Conservation (phyloP, 1,140 invertebrate species). For the Rhizoglyphus robini region DNA sequence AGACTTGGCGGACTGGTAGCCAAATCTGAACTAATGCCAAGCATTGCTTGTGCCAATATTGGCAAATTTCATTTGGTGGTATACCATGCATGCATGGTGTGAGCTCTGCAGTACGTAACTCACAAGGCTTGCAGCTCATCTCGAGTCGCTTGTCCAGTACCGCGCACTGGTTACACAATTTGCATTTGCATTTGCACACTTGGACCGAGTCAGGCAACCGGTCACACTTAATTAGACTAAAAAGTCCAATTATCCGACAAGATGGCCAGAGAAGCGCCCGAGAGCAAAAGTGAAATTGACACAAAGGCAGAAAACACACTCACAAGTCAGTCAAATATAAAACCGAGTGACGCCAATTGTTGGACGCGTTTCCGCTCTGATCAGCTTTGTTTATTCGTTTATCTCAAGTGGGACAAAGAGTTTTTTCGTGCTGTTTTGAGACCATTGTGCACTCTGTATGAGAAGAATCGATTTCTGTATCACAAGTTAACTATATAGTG, state of each 20-base stretch:
- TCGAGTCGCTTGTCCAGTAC: background rate
- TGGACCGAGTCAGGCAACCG: background rate
- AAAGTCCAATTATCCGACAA: background rate
- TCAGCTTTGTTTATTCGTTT: constrained; percentile 10
- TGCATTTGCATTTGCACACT: background rate
- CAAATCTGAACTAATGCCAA: too few species aligned
- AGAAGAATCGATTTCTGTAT: too few species aligned
- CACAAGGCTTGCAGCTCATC: too few species aligned
- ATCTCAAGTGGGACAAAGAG: constrained; percentile 1
- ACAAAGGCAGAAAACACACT: background rate
- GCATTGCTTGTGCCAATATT: too few species aligned
- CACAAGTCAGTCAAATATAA: background rate
- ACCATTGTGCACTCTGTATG: background rate
- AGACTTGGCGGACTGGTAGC: too few species aligned
- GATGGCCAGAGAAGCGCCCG: background rate
- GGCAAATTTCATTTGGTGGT: too few species aligned
- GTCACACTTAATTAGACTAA: background rate
- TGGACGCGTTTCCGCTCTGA: background rate
- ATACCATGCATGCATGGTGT: too few species aligned
- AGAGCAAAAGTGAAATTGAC: background rate
- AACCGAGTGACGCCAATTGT: background rate
- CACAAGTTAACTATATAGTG: too few species aligned
- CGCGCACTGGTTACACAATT: background rate
- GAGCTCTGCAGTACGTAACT: too few species aligned
- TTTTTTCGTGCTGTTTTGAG: background rate